A percentile compares a stretch with the other conserved stretches of the same genome.
Conservation (phyloP, 2,113 vertebrate genomes). For the Corydoras sp. region DNA sequence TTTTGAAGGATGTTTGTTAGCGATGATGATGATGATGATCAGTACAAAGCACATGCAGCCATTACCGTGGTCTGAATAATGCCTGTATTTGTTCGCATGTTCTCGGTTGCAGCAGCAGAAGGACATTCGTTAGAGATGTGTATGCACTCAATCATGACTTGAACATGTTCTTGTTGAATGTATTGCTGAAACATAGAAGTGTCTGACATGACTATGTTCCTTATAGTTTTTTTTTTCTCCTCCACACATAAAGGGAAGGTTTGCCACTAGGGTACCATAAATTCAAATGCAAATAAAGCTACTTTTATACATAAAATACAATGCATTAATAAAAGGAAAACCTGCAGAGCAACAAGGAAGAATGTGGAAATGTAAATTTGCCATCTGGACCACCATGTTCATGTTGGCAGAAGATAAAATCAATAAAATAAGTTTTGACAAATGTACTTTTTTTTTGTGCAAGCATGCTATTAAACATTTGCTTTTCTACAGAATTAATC, state of each 20-base stretch:
- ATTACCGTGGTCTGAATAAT: slow-evolving; percentile 48
- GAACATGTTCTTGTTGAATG: slow-evolving; percentile 77
- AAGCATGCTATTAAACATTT: too few relatives aligned
- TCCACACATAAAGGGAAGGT: slow-evolving; percentile 41
- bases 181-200: slow-evolving; percentile 69
- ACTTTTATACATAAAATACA: slow-evolving; percentile 41
- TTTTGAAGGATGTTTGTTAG: slow-evolving; percentile 45
- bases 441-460: neutral
- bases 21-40: slow-evolving; percentile 32
- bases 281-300: slow-evolving; percentile 57
- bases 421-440: neutral
- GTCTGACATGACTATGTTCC: slow-evolving; percentile 51
- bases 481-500: too few relatives aligned
- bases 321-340: slow-evolving; percentile 36
- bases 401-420: neutral
- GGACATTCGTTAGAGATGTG: slow-evolving; percentile 49
- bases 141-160: slow-evolving; percentile 56
- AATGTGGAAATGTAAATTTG: slow-evolving; percentile 13
- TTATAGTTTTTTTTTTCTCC: slow-evolving; percentile 50
- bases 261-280: slow-evolving; percentile 55
- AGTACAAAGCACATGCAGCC: slow-evolving; percentile 47
- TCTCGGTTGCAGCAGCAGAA: slow-evolving; percentile 45
- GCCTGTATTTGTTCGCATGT: slow-evolving; percentile 65
- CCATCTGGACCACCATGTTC: neutral
- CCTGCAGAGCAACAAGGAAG: slow-evolving; percentile 1